phyloP scores from a whole-genome alignment of 2,888 invertebrate genomes.

The Ormia ochracea region DNA sequence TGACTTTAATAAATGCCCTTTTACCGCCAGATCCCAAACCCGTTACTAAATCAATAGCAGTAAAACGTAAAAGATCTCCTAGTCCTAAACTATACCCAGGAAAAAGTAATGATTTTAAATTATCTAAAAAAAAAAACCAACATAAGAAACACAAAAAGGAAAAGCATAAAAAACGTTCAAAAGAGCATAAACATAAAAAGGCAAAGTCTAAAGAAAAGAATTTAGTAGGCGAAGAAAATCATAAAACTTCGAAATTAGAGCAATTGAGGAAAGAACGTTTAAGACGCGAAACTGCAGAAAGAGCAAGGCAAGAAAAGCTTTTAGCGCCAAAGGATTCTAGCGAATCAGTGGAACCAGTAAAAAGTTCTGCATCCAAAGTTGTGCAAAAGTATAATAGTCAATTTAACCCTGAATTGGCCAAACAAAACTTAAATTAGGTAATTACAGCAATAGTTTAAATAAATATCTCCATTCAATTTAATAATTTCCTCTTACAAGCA shows the following conservation, averaged over 20 bases:
- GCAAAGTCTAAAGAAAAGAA: slow-evolving; percentile 37
- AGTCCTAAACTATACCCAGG: neutral
- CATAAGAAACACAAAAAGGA: slow-evolving; percentile 62
- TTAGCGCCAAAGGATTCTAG: slow-evolving; percentile 79
- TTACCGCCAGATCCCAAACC: slow-evolving; percentile 62
- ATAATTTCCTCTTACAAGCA: no score
- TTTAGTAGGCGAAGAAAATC: slow-evolving; percentile 63
- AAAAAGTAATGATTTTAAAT: slow-evolving; percentile 54
- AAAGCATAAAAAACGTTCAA: slow-evolving; percentile 62
- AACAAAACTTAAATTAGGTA: slow-evolving; percentile 82
- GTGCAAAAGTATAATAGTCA: slow-evolving; percentile 95
- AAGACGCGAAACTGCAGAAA: slow-evolving; percentile 88
- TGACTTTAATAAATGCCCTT: slow-evolving; percentile 81
- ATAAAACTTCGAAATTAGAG: slow-evolving; percentile 73
- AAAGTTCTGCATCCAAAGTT: slow-evolving; percentile 73
- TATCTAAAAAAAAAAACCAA: slow-evolving; percentile 59
- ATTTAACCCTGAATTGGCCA: slow-evolving; percentile 93
- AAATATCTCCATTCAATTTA: neutral
- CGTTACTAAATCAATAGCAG: slow-evolving; percentile 33
- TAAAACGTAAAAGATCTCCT: slow-evolving; percentile 24
- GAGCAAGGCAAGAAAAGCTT: slow-evolving; percentile 82
- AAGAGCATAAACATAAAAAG: slow-evolving; percentile 64
- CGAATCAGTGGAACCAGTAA: slow-evolving; percentile 33
- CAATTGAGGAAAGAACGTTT: slow-evolving; percentile 78
- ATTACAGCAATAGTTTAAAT: neutral